Percentiles rank a stretch among this genome's conserved stretches.
Evolutionary conservation across 2,797 vertebrate species (phyloP).

Genomic region (Clarias pachynema): DNA sequence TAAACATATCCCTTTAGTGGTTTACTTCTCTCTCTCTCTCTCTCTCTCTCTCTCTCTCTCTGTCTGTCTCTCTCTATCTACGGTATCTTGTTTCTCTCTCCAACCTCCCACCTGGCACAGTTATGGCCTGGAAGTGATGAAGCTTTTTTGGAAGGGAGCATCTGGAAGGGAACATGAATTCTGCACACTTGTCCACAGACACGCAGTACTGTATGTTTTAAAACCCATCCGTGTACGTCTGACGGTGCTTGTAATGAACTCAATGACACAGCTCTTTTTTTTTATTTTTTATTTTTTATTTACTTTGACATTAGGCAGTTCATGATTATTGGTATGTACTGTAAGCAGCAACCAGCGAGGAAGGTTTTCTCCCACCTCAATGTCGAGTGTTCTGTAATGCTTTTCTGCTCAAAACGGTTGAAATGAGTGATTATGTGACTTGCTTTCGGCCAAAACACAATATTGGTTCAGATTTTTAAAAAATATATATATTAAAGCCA

Average conservation of each 20-base stretch:
- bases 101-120: not conserved
- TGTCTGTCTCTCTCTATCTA: not conserved
- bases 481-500: too few species aligned
- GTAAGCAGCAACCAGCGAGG: too few species aligned
- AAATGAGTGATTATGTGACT: not conserved
- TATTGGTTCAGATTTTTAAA: too few species aligned
- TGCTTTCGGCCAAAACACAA: not conserved
- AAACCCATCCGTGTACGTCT: not conserved
- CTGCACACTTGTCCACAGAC: not conserved
- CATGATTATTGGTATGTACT: not conserved
- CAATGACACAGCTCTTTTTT: not conserved
- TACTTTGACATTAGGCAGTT: not conserved
- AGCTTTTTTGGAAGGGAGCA: conserved; percentile 11
- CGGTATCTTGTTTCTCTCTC: too few species aligned
- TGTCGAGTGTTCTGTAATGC: not conserved
- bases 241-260: not conserved
- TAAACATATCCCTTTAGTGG: conserved; percentile 20
- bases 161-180: conserved; percentile 8
- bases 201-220: not conserved
- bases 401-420: not conserved
- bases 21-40: not conserved
- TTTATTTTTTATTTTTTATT: not conserved
- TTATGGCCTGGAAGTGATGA: conserved; percentile 35
- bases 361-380: not conserved
- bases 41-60: not conserved